Evolutionary conservation across 2,797 vertebrate species (phyloP), one percentile per base, ranked within the genome.

Genomic region (Euphonia xanthogaster): DNA sequence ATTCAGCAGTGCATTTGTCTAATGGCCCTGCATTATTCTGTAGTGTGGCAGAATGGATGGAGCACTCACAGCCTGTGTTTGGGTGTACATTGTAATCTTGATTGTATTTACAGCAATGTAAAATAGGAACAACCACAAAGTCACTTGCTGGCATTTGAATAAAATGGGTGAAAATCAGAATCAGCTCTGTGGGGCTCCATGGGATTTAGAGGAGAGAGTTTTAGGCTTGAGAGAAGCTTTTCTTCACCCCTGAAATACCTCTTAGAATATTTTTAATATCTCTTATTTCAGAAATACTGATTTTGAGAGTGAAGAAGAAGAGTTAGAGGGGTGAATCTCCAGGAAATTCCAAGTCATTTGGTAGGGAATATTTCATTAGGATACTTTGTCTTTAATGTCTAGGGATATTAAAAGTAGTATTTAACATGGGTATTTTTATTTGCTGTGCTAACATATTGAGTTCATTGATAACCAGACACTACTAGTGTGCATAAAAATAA

Each of bases 1-100:
- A 97, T 98, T 97, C 73, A 75, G 62, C 61, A 84, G 82, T 96
- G 90, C 88, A 95, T 98, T 97, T 97, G 89, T 98, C 87, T 97
- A 95, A 96, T 94, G 93, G 82, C 79, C 48, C 28, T 85, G 44
- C 66, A 71, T 72, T 87, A 74, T 89, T 92, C 73, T 72, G 55
- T 55, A 63, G 57, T 44, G 44, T 90, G 62, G 15, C 70, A 88
- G 60, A 70, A 86, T 53, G 71, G 77, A 89, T 61, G 25, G 28
- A 87, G 57, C 50, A n/a, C 63, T 90, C 82, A 14, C 35, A 37
- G 21, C 61, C 63, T 82, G 60, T 73, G 60, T 70, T 93, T 81
- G 44, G 55, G 60, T 88, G 58, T 72, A n/a, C 37, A 2, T 27
- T 92, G 45, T 77, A 30, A 77, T 86, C 82, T 53, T 86, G 54